Evolutionary conservation across 2,888 invertebrate genomes (phyloP), one percentile per base, ranked within the genome.

Genomic region (Corbicula japonica): DNA sequence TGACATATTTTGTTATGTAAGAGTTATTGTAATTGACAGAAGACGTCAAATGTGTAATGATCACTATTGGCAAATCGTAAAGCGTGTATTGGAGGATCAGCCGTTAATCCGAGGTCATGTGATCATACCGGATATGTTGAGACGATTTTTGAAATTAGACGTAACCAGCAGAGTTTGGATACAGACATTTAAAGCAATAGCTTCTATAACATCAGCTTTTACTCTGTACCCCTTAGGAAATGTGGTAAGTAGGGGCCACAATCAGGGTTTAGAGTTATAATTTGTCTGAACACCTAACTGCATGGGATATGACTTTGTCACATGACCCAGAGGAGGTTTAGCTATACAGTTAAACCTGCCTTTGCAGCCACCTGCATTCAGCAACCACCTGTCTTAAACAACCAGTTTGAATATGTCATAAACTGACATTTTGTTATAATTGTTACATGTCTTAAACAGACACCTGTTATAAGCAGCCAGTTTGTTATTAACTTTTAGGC

Each of bases 21-120:
- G 89, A 34, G 91, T 91, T 8, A 82, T 91, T n/a, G 85, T 87
- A 18, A 80, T 90, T 21, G 89, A 90, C 48, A 77, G 84, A 41
- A 79, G 87, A 54, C 80, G 85, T 8, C 80, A 82, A 32, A 48
- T 86, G 30, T 81, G 87, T 41, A 77, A 83, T 28, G 74, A 85
- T 21, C 62, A 66, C 1, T 88, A 83, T 77, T 68, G 81, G 6
- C 61, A 70, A 6, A 76, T 86, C 48, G 81, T 88, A 0, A 61
- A 80, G 65, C 76, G 80, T 23, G 65, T 90, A 6, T 69, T 88
- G 12, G 69, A 76, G 30, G 85, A 89, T 48, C 89, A 89, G 72
- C 85, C 86, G 10, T 69, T 88, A 41, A 35, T 84, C 2, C 50
- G 70, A 41, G 90, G 89, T 75, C 91, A 91, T 82, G 87, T 91